These are phyloP conservation scores for Theretra japonica DNA, from an alignment of 2,888 invertebrate species.

Conservation along the genomic window DNA sequence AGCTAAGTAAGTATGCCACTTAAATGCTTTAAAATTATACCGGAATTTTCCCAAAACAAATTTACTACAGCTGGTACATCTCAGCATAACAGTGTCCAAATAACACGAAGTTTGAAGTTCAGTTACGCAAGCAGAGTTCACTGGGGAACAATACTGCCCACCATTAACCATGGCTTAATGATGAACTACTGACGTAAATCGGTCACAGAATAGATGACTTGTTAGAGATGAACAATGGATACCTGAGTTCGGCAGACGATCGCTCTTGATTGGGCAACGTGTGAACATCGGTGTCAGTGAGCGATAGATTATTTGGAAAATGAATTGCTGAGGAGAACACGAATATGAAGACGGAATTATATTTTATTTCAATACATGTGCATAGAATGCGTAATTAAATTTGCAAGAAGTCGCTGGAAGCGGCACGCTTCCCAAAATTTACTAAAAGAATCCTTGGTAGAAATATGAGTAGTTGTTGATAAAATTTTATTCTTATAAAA, in stretches of 20 bases:
- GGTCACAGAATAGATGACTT: constrained; percentile 62
- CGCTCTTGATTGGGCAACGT: constrained; percentile 50
- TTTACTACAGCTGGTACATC: too few relatives aligned
- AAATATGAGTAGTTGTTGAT: too few relatives aligned
- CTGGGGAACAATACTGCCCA: constrained; percentile 63
- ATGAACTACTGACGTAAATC: constrained; percentile 76
- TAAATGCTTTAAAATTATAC: too few relatives aligned
- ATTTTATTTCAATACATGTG: too few relatives aligned
- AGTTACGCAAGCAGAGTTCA: constrained; percentile 40
- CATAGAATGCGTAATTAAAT: too few relatives aligned
- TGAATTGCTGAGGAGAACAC: background rate
- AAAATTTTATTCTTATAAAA: too few relatives aligned
- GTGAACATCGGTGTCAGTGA: constrained; percentile 20
- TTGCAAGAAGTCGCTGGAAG: too few relatives aligned
- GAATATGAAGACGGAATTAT: too few relatives aligned
- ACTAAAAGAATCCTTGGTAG: too few relatives aligned
- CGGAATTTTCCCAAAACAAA: too few relatives aligned
- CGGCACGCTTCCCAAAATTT: too few relatives aligned
- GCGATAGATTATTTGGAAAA: constrained; percentile 28
- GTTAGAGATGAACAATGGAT: constrained; percentile 59
- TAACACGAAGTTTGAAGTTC: constrained; percentile 67
- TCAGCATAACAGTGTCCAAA: constrained; percentile 40
- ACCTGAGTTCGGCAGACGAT: constrained; percentile 45
- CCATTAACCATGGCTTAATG: constrained; percentile 66
- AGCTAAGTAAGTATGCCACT: too few relatives aligned